Evolutionary conservation across 2,797 vertebrate genomes (phyloP), one percentile per base, ranked within the genome.

Genomic region (Alfaro cultratus): DNA sequence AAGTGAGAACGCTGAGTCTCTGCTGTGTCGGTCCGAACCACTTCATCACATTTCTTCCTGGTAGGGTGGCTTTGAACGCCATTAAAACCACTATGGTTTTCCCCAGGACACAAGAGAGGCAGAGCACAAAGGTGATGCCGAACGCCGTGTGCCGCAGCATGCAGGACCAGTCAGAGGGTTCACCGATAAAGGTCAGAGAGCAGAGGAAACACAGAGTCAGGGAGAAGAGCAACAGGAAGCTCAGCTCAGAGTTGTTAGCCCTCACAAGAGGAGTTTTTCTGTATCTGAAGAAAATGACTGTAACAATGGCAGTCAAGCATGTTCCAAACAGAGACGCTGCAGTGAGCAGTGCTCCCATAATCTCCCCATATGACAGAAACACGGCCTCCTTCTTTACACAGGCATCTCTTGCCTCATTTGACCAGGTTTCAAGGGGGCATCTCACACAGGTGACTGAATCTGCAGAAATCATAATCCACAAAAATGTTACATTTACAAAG

Each of bases 51-150:
- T 91, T 88, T 80, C 85, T 94, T 1, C 93, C 89, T 81, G 95
- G 95, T 64, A 95, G 87, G 67, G 93, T 94, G 0, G 95, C 95
- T 31, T 67, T 95, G 29, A 96, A 96, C 16, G 94, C 95, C 94
- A 96, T 95, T 64, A 96, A 75, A 1, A 96, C 96, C 10, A 96
- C 94, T 15, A 74, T 55, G 10, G 73, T 74, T 74, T 74, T 51
- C 8, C 16, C 67, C 77, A 95, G 51, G 68, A 95, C 94, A 80
- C 93, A 96, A 11, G 95, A 96, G 67, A 96, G 94, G 5, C 94
- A 95, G 77, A 96, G 94, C 51, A 96, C 95, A 78, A 95, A 95
- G 23, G 94, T 95, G 85, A 96, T 95, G 46, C 95, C 95, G 23
- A 96, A 96, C 0, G 94, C 92, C 93, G 87, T 79, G 92, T 94